Evolutionary conservation across 2,797 vertebrate species (phyloP), one percentile per base, ranked within the genome.

Genomic region (Ammospiza maritima): DNA sequence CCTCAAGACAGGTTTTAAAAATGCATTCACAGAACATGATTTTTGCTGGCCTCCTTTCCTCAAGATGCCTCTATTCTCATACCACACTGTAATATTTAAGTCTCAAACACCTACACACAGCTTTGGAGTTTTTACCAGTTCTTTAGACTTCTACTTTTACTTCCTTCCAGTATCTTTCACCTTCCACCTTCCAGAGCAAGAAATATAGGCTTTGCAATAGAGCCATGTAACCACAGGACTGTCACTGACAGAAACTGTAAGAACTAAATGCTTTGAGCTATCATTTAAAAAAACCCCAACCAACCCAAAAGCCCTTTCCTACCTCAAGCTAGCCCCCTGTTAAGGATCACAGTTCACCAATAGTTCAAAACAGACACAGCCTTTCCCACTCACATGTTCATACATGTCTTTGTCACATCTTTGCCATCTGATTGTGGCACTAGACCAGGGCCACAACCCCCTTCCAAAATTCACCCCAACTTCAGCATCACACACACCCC

Each of bases 401-500:
- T 14, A 18, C 0, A 0, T 6, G 9, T 30, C 36, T 79, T 66
- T 65, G 71, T 54, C 61, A 57, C 16, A 3, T 1, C 8, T n/a
- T n/a, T n/a, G n/a, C n/a, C n/a, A n/a, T n/a, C n/a, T n/a, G n/a
- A n/a, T n/a, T n/a, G n/a, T n/a, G n/a, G n/a, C 1, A 1, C 15
- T 6, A 29, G 16, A 57, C 11, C 1, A 0, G 11, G 36, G 18
- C n/a, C 40, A 69, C 20, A 75, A 6, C 1, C 4, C 9, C 11
- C 15, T 65, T 18, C 44, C 8, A 6, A 66, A 88, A 38, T 2
- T 7, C 16, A 58, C 16, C 48, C 57, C 9, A 9, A 0, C 57
- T 60, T 26, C 50, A 48, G 15, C 3, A 15, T 17, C 25, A 42
- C 36, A 12, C 30, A 40, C 19, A 4, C 23, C 48, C 17, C 36